Percentiles rank a stretch among this genome's conserved stretches.
phyloP scores from a whole-genome alignment of 2,113 vertebrate genomes.

The Aegotheles bennettii region DNA sequence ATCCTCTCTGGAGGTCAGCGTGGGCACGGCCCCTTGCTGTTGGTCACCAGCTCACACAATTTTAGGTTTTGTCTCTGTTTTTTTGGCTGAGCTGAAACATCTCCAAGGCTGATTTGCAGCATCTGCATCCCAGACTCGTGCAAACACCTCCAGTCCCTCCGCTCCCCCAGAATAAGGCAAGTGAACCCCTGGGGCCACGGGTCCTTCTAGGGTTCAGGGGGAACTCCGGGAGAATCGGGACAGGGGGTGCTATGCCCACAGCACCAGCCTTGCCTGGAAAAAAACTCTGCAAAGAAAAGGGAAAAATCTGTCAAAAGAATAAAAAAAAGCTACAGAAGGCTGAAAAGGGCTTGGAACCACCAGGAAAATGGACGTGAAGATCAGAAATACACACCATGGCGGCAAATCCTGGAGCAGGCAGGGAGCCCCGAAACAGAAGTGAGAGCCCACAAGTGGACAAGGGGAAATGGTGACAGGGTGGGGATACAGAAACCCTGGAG shows the following conservation, averaged over 20 bases:
- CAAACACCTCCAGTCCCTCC: fast-evolving
- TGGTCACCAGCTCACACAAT: fast-evolving
- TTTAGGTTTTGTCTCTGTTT: neutral
- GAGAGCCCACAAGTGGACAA: neutral
- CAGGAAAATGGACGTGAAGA: neutral
- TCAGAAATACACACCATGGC: fast-evolving
- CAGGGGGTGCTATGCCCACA: fast-evolving
- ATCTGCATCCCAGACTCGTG: fast-evolving
- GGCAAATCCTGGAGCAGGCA: neutral
- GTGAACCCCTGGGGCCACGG: neutral
- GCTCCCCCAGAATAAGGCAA: neutral
- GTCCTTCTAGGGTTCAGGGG: neutral
- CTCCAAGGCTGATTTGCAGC: neutral
- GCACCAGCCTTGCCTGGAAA: neutral
- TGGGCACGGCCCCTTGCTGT: fast-evolving
- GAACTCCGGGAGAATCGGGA: neutral
- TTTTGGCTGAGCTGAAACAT: neutral
- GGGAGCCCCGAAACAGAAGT: neutral
- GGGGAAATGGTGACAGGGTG: neutral
- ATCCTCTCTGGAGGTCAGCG: fast-evolving
- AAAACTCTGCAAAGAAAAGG: neutral
- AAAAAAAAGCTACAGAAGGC: neutral
- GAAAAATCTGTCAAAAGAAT: neutral
- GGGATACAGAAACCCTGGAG: fast-evolving
- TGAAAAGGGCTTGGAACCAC: neutral